Percentiles rank a stretch among this genome's conserved stretches.
These are phyloP conservation scores for Thymelicus sylvestris DNA, from an alignment of 2,888 invertebrate genomes.

Conservation along the genomic window DNA sequence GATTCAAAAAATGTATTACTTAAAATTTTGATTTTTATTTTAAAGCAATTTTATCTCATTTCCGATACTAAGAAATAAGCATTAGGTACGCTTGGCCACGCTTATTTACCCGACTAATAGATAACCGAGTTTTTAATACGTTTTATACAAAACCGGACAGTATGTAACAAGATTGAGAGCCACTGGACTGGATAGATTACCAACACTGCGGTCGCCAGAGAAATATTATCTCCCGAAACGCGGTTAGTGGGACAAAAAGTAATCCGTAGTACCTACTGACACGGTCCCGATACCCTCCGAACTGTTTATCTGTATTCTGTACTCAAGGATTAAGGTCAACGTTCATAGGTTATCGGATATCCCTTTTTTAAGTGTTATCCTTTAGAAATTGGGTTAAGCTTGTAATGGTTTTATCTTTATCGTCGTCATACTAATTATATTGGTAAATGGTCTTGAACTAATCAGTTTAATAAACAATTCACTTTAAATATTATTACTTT, in stretches of 20 bases:
- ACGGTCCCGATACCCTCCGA: slow-evolving; percentile 77
- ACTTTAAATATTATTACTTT: too few species aligned
- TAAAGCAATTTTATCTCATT: too few species aligned
- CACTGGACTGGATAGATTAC: slow-evolving; percentile 3
- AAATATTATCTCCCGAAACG: slow-evolving; percentile 49
- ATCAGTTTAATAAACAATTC: too few species aligned
- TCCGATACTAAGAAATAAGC: too few species aligned
- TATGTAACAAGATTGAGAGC: neutral
- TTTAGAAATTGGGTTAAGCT: neutral
- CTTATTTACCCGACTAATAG: too few species aligned
- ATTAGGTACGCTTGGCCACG: too few species aligned
- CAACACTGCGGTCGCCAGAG: slow-evolving; percentile 12
- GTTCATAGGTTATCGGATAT: slow-evolving; percentile 21
- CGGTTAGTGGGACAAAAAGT: slow-evolving; percentile 76
- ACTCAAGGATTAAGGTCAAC: slow-evolving; percentile 19
- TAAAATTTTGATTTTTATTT: too few species aligned
- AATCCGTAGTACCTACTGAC: slow-evolving; percentile 58
- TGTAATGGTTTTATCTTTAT: neutral
- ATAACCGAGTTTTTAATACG: too few species aligned
- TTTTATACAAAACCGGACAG: too few species aligned
- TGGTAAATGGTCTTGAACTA: too few species aligned
- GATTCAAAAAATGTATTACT: too few species aligned
- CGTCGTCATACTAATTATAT: too few species aligned
- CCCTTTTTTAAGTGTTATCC: slow-evolving; percentile 15
- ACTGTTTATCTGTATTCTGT: slow-evolving; percentile 49